These are phyloP conservation scores for Oreohelix idahoensis DNA, from an alignment of 1,140 invertebrate species.

Conservation along the genomic window DNA sequence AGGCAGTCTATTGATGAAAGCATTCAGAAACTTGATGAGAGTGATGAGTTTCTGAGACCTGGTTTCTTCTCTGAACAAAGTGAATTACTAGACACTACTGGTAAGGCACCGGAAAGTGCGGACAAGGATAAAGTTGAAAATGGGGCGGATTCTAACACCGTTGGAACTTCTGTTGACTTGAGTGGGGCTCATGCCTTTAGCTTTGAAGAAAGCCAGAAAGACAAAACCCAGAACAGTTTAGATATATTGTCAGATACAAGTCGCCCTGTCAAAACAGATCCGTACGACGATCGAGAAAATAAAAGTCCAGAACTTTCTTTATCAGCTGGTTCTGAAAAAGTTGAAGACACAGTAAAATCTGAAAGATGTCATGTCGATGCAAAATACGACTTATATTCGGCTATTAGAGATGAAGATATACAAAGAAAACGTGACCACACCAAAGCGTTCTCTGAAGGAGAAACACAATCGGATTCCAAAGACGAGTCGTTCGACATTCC, in stretches of 20 bases:
- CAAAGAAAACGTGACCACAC: neutral
- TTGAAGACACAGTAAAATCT: too few relatives aligned
- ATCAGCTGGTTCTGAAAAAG: too few relatives aligned
- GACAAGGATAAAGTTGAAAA: too few relatives aligned
- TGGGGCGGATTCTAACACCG: too few relatives aligned
- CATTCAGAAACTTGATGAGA: neutral
- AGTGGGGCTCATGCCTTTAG: too few relatives aligned
- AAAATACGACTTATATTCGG: neutral
- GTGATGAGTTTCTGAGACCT: neutral
- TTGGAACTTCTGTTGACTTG: too few relatives aligned
- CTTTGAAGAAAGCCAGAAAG: neutral
- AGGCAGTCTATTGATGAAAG: constrained; percentile 33
- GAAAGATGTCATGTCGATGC: neutral
- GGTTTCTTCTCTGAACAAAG: too few relatives aligned
- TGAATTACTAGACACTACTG: too few relatives aligned
- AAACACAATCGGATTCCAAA: neutral
- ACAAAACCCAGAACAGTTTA: neutral
- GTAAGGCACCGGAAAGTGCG: too few relatives aligned
- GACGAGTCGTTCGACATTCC: neutral
- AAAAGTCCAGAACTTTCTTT: too few relatives aligned
- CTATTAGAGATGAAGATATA: constrained; percentile 14
- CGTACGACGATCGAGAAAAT: neutral
- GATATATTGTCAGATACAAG: neutral
- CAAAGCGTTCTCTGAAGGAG: constrained; percentile 19
- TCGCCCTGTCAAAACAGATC: neutral